Evolutionary conservation across 2,888 invertebrate genomes (phyloP), one percentile per base, ranked within the genome.

Genomic region (Esperia sulphurella): DNA sequence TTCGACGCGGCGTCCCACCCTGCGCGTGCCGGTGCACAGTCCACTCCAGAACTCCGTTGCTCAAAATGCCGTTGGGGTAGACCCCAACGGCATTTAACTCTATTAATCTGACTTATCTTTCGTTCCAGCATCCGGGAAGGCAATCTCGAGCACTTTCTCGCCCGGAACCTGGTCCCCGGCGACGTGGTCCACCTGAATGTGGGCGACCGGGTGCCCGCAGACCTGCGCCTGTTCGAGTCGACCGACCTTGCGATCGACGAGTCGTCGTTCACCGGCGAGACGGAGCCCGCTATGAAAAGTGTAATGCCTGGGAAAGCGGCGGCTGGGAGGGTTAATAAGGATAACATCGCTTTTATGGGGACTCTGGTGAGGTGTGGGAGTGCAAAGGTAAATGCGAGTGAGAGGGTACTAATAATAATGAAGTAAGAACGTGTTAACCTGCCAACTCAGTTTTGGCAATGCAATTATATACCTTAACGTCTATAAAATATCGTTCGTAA

Each of bases 221-320:
- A 99, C 89, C 87, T 99, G 33, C 91, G 99, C 33, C 91, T 99
- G n/a, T 95, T 95, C 78, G 98, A 98, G 78, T 93, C 97, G 0
- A 93, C 95, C 10, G 98, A 98, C 84, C 90, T 99, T 56, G 95
- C 96, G 3, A 95, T 99, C 43, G 99, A 99, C 81, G 99, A 99
- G 87, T 98, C 98, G 45, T 98, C 98, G 59, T 98, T 99, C 79
- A 99, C 99, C 0, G 99, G 99, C 0, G 99, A 99, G 88, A 98
- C 98, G 0, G 97, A 98, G 74, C 98, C 99, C 12, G 94, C 96
- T 0, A 90, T 90, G 37, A 97, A 97, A 82, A 93, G 91, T 50
- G 93, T 94, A 0, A 78, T 92, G 46, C 94, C 94, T 52, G 91
- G 88, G 30, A 92, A 91, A 55, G 91, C 92, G 9, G 91, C 92